Percentiles rank a stretch among this genome's conserved stretches.
These are phyloP conservation scores for Sebastes fasciatus DNA, from an alignment of 2,113 vertebrate species.

Conservation along the genomic window DNA sequence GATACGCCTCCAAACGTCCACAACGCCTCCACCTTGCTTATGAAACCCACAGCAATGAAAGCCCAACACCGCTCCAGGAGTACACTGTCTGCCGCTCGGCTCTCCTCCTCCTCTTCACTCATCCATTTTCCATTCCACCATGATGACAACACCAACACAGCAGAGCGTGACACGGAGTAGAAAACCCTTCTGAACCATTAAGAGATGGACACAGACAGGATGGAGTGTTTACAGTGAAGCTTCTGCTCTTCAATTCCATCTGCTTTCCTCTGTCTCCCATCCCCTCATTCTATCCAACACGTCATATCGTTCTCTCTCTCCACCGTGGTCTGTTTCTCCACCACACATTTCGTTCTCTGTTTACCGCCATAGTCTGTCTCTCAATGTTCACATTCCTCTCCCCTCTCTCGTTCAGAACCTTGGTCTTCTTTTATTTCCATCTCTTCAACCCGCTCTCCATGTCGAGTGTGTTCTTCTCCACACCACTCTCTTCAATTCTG, in stretches of 20 bases:
- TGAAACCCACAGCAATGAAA: not conserved
- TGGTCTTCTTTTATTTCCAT: not conserved
- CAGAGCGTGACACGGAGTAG: constrained; percentile 33
- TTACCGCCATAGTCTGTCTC: not conserved
- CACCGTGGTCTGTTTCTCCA: constrained; percentile 2
- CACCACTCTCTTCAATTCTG: not conserved
- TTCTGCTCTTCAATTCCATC: constrained; percentile 33
- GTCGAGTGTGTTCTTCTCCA: not conserved
- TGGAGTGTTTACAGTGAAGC: constrained; percentile 51
- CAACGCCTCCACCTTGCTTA: constrained; percentile 41
- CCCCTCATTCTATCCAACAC: constrained; percentile 16
- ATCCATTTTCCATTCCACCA: constrained; percentile 28
- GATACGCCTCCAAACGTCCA: constrained; percentile 21
- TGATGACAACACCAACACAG: constrained; percentile 39
- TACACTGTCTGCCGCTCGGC: not conserved
- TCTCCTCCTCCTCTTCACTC: constrained; percentile 29
- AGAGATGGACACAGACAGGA: constrained; percentile 27
- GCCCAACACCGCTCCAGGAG: constrained; percentile 3
- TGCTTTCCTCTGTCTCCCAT: not conserved
- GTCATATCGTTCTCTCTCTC: constrained; percentile 13
- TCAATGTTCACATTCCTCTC: not conserved
- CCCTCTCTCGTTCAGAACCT: constrained; percentile 6
- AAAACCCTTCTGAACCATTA: constrained; percentile 58
- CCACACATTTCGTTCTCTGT: not conserved
- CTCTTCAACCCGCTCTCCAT: not conserved